These are phyloP conservation scores for Circaetus gallicus DNA, from an alignment of 2,113 vertebrate genomes.

Conservation along the genomic window DNA sequence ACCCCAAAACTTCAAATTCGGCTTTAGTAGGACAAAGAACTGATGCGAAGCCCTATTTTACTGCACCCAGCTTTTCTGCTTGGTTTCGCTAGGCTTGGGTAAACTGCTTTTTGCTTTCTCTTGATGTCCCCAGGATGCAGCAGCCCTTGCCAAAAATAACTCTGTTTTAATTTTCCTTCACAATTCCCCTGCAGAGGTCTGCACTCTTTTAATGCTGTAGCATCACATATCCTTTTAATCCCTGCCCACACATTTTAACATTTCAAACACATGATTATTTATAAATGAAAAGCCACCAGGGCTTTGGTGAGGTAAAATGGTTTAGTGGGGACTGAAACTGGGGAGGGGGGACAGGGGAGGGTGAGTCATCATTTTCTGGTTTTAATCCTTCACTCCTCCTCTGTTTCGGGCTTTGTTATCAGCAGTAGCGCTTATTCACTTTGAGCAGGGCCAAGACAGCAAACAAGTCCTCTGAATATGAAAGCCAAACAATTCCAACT, in stretches of 20 bases:
- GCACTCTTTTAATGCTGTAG: constrained; percentile 15
- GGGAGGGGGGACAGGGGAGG: not conserved
- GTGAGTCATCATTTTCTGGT: constrained; percentile 36
- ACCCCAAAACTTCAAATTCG: not conserved
- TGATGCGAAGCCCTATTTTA: not conserved
- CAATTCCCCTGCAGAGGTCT: constrained; percentile 35
- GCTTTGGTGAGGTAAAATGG: not conserved
- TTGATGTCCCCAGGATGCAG: not conserved
- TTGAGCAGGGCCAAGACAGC: not conserved
- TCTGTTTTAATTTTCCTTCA: constrained; percentile 16
- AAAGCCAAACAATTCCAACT: constrained; percentile 33
- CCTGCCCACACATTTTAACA: constrained; percentile 43
- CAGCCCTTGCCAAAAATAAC: constrained; percentile 37
- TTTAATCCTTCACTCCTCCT: constrained; percentile 26
- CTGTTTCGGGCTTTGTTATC: not conserved
- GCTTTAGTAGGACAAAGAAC: not conserved
- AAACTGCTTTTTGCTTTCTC: constrained; percentile 15
- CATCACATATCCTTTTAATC: constrained; percentile 33
- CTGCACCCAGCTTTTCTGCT: not conserved
- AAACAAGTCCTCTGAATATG: constrained; percentile 28
- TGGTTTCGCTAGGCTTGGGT: not conserved
- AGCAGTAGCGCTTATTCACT: constrained; percentile 9
- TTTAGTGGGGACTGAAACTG: constrained; percentile 15
- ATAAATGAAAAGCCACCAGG: constrained; percentile 25
- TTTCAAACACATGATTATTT: constrained; percentile 51